These are phyloP conservation scores for Protobothrops mucrosquamatus DNA, from an alignment of 2,113 vertebrate species.

Conservation along the genomic window DNA sequence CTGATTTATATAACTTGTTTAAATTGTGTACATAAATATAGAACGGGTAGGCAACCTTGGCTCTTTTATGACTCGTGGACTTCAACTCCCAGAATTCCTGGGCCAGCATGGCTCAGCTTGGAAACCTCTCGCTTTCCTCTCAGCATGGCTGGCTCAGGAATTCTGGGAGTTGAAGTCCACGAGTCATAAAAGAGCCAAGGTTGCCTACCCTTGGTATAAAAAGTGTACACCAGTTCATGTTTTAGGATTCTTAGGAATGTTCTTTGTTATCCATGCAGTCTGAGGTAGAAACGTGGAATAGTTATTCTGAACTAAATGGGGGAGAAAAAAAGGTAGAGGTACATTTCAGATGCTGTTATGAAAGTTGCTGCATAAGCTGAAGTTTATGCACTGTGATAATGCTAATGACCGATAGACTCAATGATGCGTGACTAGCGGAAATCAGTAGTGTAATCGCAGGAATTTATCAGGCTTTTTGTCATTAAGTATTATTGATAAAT, in stretches of 20 bases:
- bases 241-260: slow-evolving; percentile 61
- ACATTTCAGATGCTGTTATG: slow-evolving; percentile 65
- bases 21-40: background rate
- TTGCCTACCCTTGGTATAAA: background rate
- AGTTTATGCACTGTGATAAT: slow-evolving; percentile 76
- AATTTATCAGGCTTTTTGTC: slow-evolving; percentile 74
- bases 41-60: no score
- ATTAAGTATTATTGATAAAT: slow-evolving; percentile 82
- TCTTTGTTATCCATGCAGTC: slow-evolving; percentile 51
- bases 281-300: slow-evolving; percentile 62
- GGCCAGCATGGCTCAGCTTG: no score
- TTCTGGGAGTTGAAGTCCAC: no score
- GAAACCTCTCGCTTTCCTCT: no score
- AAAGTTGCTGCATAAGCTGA: slow-evolving; percentile 75
- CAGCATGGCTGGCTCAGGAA: no score
- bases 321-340: slow-evolving; percentile 64
- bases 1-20: background rate
- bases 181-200: no score
- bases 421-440: slow-evolving; percentile 70
- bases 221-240: background rate
- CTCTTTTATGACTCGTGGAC: no score
- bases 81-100: no score
- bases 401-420: slow-evolving; percentile 71
- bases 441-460: slow-evolving; percentile 72
- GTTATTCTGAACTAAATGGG: slow-evolving; percentile 64